Evolutionary conservation across 2,888 invertebrate genomes (phyloP), one percentile per base, ranked within the genome.

Genomic region (Polymixis flavicincta): DNA sequence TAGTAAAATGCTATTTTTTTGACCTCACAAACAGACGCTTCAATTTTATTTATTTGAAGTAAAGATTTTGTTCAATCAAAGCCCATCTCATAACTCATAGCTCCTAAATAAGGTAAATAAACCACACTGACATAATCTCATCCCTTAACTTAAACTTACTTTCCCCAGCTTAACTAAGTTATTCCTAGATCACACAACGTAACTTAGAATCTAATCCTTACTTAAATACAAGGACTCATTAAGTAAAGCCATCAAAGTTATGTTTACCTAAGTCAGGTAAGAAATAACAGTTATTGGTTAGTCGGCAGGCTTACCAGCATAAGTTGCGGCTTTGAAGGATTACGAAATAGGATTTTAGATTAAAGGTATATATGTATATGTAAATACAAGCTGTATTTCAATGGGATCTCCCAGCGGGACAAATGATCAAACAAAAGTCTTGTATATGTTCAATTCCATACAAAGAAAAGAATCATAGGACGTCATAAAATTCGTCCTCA

Each of bases 171-270:
- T 64, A 74, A 52, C 59, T 8, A 60, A 81, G 13, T 71, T 69
- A 81, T 55, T 45, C 59, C 48, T 76, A 76, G 63, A 66, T 77
- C 52, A 66, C 57, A 69, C 50, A 52, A 80, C 48, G 17, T 69
- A 61, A 77, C 69, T 81, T 73, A 73, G 66, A 71, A 68, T 75
- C 60, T 82, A 63, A 82, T 79, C 82, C 75, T 28, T 68, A 32
- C 64, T 73, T 65, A 80, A 80, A 73, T 68, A 80, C 71, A 76
- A 73, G n/a, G 67, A 48, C 55, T 78, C 72, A 54, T 71, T 82
- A 28, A 37, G 60, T 37, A 60, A 65, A 77, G 45, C 71, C 19
- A 60, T 55, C 37, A 42, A 82, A 82, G 78, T 82, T 82, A 82
- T 59, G 71, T 69, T 75, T 69, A 55, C 17, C 13, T 11, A 78